Base-by-base conservation (phyloP, 2,797 vertebrate genomes). In the Oceanodroma leucorhoa region DNA sequence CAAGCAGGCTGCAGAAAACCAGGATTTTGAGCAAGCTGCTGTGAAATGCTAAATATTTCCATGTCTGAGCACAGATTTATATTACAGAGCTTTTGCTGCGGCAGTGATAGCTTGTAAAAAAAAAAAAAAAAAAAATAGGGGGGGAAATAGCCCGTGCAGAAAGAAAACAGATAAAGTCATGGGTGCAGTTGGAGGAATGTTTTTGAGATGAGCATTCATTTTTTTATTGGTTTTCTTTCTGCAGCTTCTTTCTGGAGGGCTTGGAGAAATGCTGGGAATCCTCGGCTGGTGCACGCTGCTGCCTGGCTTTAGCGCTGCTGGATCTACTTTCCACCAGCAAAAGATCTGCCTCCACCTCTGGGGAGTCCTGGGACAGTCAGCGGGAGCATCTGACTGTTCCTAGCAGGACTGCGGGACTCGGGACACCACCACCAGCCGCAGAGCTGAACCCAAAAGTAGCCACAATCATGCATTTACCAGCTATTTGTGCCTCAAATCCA, bases 181-280 rank as follows among this genome's bases (percentile, higher is more conserved):
- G 75, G 24, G 36, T 50, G 83, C 26, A 86, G 89, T 32, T 75
- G 76, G 48, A 94, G 79, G 87, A 94, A 94, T 93, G 87, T 46
- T 89, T 67, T 60, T 5, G 55, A 66, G 29, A 51, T 29, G 48
- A 78, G 5, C 5, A 40, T 72, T 92, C 18, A 0, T 36, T 46
- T 80, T 91, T 92, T 83, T 24, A 73, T 85, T 51, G 72, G 30
- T 60, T 93, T 91, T 86, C n/a, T 67, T 60, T n/a, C 55, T 85
- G 55, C 36, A 64, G 53, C 77, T 90, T 75, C 48, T 64, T 77
- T 84, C 51, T 61, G 71, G 23, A 89, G 45, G 61, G 9, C 65
- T 72, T n/a, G 32, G 57, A 71, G 88, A 88, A 93, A 46, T 65
- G 85, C 58, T 88, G 92, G 90, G 86, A 87, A 95, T 66, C 58